Conservation (phyloP, 2,797 vertebrate genomes). For the Propithecus perrieri region DNA sequence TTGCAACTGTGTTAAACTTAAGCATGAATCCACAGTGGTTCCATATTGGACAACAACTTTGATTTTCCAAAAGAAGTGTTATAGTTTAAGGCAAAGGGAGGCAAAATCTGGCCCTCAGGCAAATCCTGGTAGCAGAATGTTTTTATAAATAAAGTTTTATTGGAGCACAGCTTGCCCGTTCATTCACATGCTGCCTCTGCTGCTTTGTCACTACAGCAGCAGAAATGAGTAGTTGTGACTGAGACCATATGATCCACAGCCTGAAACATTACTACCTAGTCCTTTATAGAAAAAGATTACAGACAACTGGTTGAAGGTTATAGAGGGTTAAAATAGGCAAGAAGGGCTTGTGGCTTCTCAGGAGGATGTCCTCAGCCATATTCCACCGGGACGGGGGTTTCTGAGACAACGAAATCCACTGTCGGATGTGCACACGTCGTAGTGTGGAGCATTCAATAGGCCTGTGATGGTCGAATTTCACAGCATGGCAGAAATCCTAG, state of each 20-base stretch:
- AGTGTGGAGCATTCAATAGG: rapidly evolving
- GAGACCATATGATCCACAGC: too few relatives aligned
- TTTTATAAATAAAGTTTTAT: constrained; percentile 11
- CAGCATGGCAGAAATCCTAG: background rate
- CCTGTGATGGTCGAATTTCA: background rate
- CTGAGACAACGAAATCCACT: background rate
- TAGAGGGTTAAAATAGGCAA: background rate
- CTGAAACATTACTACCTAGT: background rate
- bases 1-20: background rate
- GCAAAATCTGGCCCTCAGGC: rapidly evolving
- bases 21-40: background rate
- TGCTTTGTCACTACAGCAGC: background rate
- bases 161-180: background rate
- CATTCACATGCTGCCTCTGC: background rate
- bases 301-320: background rate
- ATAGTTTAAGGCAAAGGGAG: background rate
- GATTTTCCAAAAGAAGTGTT: background rate
- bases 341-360: background rate
- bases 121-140: rapidly evolving
- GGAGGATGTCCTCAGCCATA: background rate
- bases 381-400: background rate
- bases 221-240: background rate
- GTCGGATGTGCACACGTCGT: rapidly evolving
- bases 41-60: background rate
- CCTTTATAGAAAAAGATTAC: background rate